Evolutionary conservation across 1,140 invertebrate genomes (phyloP), one percentile per base, ranked within the genome.

Genomic region (Stegodyphus dumicola): DNA sequence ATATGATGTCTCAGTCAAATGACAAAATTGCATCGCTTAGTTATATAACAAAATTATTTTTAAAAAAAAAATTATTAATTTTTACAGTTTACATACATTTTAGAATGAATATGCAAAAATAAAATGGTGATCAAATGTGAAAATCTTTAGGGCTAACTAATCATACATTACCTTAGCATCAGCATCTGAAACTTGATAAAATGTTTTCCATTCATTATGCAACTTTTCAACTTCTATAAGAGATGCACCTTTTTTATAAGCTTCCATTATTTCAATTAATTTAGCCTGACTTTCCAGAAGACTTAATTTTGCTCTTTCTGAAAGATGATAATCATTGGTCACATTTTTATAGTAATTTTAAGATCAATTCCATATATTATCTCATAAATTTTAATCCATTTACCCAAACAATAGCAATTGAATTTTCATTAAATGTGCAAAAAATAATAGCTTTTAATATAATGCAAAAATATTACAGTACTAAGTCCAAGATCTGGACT

Each of bases 201-300:
- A 60, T 15, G 49, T 18, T 74, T 93, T 93, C 95, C 95, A 97
- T 88, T 94, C 94, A 90, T 95, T 94, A 10, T 96, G 95, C 7
- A 96, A 91, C 88, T 95, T 93, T 90, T 96, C 95, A 0, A 96
- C 94, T 91, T 96, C 95, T 5, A 93, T 92, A 87, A 96, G 95
- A 0, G 95, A 95, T 2, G 96, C 94, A 88, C 96, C 96, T 88
- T 96, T 96, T 90, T 96, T 97, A 88, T 96, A 96, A 88, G 96
- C 95, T 88, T 95, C 95, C 88, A 97, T 95, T 48, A 97, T 95
- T 91, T 96, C 95, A 1, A 95, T 92, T 64, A 97, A 91, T 89
- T 96, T 95, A 80, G 95, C 95, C 89, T 96, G 94, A 85, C 86
- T 88, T 53, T 85, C 84, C 17, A 78, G 66, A 0, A 86, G 77